phyloP scores from a whole-genome alignment of 2,113 vertebrate species.

The Chloebia gouldiae region DNA sequence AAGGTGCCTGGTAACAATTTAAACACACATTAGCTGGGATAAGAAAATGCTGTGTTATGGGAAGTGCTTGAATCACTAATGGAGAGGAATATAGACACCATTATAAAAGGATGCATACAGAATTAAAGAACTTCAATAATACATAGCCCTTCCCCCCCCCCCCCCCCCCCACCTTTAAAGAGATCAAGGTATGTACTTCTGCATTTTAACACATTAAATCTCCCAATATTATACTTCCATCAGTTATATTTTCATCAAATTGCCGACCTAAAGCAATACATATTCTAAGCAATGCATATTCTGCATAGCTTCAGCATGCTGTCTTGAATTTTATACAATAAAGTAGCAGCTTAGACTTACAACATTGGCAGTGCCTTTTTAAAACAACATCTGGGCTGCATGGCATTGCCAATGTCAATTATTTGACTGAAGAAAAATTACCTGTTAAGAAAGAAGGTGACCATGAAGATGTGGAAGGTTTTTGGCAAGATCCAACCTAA shows the following conservation, averaged over 20 bases:
- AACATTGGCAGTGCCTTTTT: fast-evolving
- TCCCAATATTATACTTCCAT: neutral
- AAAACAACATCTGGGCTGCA: neutral
- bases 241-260: neutral
- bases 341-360: neutral
- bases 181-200: neutral
- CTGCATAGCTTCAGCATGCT: neutral
- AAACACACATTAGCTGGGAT: neutral
- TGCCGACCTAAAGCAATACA: neutral
- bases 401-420: neutral
- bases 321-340: neutral
- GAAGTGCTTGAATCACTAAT: neutral
- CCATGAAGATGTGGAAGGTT: neutral
- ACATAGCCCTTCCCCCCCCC: fast-evolving
- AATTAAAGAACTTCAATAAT: neutral
- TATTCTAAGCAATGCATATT: neutral
- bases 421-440: neutral
- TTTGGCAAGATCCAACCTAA: neutral
- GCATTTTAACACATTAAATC: neutral
- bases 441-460: neutral
- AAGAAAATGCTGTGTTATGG: neutral
- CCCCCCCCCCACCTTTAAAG: fast-evolving
- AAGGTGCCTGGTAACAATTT: neutral
- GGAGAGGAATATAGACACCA: neutral
- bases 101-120: neutral